These are phyloP conservation scores for Pomacea canaliculata DNA, from an alignment of 2,888 invertebrate genomes.

Conservation along the genomic window DNA sequence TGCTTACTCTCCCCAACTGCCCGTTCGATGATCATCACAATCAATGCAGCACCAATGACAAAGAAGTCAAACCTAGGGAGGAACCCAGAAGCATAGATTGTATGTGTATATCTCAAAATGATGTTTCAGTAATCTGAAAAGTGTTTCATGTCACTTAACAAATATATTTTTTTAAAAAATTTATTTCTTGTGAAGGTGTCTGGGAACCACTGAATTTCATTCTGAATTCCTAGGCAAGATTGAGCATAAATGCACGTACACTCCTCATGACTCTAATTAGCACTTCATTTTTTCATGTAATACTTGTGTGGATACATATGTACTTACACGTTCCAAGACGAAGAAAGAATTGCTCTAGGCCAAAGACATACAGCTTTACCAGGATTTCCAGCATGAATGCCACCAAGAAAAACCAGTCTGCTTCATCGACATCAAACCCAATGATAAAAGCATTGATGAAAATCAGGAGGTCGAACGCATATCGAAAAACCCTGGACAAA, in stretches of 20 bases:
- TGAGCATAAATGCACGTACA: too few species aligned
- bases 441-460: slow-evolving; percentile 71
- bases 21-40: slow-evolving; percentile 50
- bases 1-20: slow-evolving; percentile 46
- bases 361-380: slow-evolving; percentile 70
- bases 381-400: slow-evolving; percentile 71
- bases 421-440: slow-evolving; percentile 64
- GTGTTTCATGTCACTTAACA: too few species aligned
- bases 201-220: too few species aligned
- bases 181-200: too few species aligned
- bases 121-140: too few species aligned
- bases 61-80: slow-evolving; percentile 71
- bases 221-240: too few species aligned
- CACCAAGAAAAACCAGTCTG: slow-evolving; percentile 70
- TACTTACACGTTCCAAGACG: slow-evolving; percentile 71
- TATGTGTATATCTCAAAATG: too few species aligned
- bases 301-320: too few species aligned
- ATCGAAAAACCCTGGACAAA: slow-evolving; percentile 68
- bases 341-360: slow-evolving; percentile 66
- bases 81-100: slow-evolving; percentile 11
- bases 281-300: too few species aligned
- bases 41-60: slow-evolving; percentile 68
- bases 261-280: too few species aligned
- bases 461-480: slow-evolving; percentile 70
- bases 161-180: too few species aligned